Conservation (phyloP, 2,888 invertebrate species). For the Thymelicus lineola region DNA sequence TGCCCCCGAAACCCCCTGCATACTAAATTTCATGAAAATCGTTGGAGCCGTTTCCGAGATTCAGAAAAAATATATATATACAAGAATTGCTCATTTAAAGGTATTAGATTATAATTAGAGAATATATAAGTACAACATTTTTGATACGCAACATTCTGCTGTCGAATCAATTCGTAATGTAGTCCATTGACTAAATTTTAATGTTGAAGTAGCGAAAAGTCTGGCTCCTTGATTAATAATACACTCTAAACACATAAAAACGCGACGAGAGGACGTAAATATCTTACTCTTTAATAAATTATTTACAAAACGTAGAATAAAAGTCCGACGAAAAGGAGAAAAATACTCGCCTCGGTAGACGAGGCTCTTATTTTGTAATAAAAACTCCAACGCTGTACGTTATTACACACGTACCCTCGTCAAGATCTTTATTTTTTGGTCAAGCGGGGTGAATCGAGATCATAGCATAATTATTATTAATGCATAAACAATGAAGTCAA, state of each 20-base stretch:
- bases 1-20: too few relatives aligned
- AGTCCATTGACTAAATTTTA: too few relatives aligned
- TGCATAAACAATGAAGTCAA: slow-evolving; percentile 5
- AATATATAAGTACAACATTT: too few relatives aligned
- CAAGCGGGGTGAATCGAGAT: slow-evolving; percentile 5
- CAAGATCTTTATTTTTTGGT: slow-evolving; percentile 23
- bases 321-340: background rate
- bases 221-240: too few relatives aligned
- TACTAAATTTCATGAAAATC: too few relatives aligned
- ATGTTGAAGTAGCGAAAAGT: too few relatives aligned
- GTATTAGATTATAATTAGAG: too few relatives aligned
- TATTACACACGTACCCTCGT: slow-evolving; percentile 17
- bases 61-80: too few relatives aligned
- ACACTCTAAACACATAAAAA: background rate
- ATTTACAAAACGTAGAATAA: slow-evolving; percentile 3
- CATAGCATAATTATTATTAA: slow-evolving; percentile 4
- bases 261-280: background rate
- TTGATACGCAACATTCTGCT: too few relatives aligned
- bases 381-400: background rate
- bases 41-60: too few relatives aligned
- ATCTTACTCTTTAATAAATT: slow-evolving; percentile 2
- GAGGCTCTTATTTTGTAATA: slow-evolving; percentile 12
- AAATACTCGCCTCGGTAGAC: slow-evolving; percentile 3
- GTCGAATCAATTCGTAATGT: too few relatives aligned
- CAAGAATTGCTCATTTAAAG: too few relatives aligned